Evolutionary conservation across 2,113 vertebrate genomes (phyloP), one percentile per base, ranked within the genome.

Genomic region (Ceyx melanurus): DNA sequence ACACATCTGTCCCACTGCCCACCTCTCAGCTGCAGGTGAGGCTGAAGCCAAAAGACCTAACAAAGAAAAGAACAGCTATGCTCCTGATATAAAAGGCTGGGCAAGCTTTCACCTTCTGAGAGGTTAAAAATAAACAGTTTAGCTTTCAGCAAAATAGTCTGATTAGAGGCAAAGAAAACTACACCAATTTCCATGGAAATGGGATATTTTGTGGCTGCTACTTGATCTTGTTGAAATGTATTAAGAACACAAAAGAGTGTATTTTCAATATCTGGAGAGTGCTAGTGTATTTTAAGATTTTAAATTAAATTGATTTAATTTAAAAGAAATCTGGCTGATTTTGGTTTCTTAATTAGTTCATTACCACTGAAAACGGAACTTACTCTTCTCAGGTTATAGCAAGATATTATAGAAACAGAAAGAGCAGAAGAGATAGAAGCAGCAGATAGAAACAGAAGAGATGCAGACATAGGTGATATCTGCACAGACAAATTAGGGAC

Each of bases 61-160:
- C 67, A 88, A 92, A 89, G 70, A 54, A 70, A 71, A 57, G 13
- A 94, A 23, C 48, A 74, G 73, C 70, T 10, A 71, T 51, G 6
- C n/a, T 65, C 31, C 66, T 81, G 72, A 71, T 67, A 64, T 23
- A 37, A 92, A 87, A 89, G 56, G 72, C 67, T 70, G 0, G 4
- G 43, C 50, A 74, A 85, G 78, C 71, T 89, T 94, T 95, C 84
- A 70, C 89, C 71, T 73, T 93, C 82, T 48, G 56, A 95, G 88
- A 91, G 67, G 91, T 95, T 94, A 89, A 96, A 96, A 94, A 96
- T 94, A 96, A 95, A 96, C 87, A 89, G 91, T 93, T 96, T 85
- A 46, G 75, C 75, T 94, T 94, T 91, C 95, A 94, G 84, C 89
- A 83, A 92, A 95, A 64, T 51, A 60, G 81, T 89, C 71, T 89